Conservation (phyloP, 2,113 vertebrate genomes). For the Melanotaenia duboulayi region DNA sequence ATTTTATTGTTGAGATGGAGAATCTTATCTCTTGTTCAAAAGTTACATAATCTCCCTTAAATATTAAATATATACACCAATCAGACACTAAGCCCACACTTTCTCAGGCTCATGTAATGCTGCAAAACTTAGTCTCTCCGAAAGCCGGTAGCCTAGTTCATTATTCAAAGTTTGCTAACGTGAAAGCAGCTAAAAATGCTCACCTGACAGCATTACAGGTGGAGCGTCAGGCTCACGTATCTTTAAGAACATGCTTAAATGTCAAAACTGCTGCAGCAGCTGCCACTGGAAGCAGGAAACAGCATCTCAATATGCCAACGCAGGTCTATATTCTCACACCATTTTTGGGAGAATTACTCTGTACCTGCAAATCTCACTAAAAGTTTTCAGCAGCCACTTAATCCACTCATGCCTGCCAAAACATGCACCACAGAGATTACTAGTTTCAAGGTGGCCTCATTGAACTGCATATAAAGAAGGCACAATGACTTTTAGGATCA, state of each 20-base stretch:
- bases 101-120: background rate
- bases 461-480: slow-evolving; percentile 4
- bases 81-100: background rate
- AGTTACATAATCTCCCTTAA: background rate
- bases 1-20: background rate
- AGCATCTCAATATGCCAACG: background rate
- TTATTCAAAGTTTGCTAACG: background rate
- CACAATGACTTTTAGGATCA: background rate
- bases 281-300: slow-evolving; percentile 53
- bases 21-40: background rate
- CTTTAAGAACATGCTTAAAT: slow-evolving; percentile 12
- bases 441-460: slow-evolving; percentile 23
- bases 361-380: slow-evolving; percentile 37
- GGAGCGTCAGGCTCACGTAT: background rate
- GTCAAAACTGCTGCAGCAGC: slow-evolving; percentile 8
- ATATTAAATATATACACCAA: background rate
- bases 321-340: slow-evolving; percentile 1
- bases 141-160: background rate
- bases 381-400: slow-evolving; percentile 31
- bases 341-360: slow-evolving; percentile 31
- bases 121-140: background rate
- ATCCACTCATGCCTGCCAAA: slow-evolving; percentile 31
- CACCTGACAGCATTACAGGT: slow-evolving; percentile 3
- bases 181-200: background rate
- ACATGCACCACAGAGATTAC: background rate